Evolutionary conservation across 1,140 invertebrate species (phyloP), one percentile per base, ranked within the genome.

Genomic region (Philotrypesis tridentata): DNA sequence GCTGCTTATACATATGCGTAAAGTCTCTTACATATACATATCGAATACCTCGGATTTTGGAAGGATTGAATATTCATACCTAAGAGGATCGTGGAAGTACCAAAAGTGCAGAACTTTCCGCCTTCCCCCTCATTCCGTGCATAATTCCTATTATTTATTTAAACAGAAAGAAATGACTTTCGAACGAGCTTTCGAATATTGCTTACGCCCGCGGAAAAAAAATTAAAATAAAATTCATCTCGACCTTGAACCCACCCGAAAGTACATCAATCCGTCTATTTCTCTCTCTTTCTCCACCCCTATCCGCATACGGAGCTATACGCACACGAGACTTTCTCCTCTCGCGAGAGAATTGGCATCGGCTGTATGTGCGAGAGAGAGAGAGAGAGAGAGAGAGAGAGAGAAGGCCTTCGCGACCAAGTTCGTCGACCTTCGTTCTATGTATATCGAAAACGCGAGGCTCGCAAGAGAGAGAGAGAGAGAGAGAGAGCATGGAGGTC

Each of bases 391-490:
- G n/a, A n/a, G n/a, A n/a, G n/a, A n/a, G 17, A 67, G 37, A 31
- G 17, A 43, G 70, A 72, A 40, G 70, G 37, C 25, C 33, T 43
- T 21, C 43, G 25, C 33, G 72, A 74, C 14, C 43, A 74, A 74
- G 73, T 75, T 75, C 73, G 73, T 63, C 55, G 73, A 75, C 73
- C 73, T 75, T 75, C 73, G 55, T 61, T 75, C 48, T 75, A 75
- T 74, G 55, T 72, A 72, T 74, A 74, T 74, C 48, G 40, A 74
- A 74, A 74, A 74, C 72, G 48, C 67, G 23, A 65, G 14, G 63
- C 63, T 29, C 70, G 33, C 72, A 17, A 55, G 48, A 21, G 48
- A 43, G 33, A 65, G 61, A 23, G 61, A 65, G 48, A 55, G 48
- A 55, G 48, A 55, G 48, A 55, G 48, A 55, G 48, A 43, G 48